phyloP scores from a whole-genome alignment of 2,797 vertebrate species.

The Tarsius wallacei region DNA sequence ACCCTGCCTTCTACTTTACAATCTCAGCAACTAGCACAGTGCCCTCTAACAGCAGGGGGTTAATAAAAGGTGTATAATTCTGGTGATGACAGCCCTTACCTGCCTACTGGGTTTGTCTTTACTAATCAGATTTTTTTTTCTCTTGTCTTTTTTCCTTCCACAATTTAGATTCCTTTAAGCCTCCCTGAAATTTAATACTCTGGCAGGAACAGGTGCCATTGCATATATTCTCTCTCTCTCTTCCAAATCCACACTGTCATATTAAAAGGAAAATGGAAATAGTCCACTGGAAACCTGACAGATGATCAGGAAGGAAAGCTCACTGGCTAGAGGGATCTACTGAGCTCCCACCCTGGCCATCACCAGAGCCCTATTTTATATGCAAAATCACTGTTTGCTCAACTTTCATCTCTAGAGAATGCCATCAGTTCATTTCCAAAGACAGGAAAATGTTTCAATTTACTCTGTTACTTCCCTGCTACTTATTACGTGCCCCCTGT shows the following conservation, averaged over 20 bases:
- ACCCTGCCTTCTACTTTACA: neutral
- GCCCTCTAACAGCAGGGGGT: neutral
- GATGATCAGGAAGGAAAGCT: neutral
- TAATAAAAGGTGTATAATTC: neutral
- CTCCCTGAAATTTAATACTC: slow-evolving; percentile 50
- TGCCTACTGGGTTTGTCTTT: neutral
- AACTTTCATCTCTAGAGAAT: neutral
- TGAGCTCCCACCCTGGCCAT: neutral
- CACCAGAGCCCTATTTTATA: neutral
- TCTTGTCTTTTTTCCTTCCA: neutral
- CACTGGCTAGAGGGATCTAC: neutral
- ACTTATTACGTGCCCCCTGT: neutral
- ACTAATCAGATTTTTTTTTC: neutral
- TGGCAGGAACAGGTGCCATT: neutral
- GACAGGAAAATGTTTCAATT: neutral
- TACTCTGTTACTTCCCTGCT: neutral
- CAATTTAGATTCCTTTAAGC: slow-evolving; percentile 5
- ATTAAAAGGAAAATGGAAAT: neutral
- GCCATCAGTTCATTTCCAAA: neutral
- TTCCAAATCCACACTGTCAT: neutral
- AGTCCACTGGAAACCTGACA: neutral
- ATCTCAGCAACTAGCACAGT: neutral
- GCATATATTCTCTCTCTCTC: neutral
- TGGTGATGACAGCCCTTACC: neutral
- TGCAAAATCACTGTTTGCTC: neutral